Conservation (phyloP, 2,113 vertebrate species). For the Sylvia atricapilla region DNA sequence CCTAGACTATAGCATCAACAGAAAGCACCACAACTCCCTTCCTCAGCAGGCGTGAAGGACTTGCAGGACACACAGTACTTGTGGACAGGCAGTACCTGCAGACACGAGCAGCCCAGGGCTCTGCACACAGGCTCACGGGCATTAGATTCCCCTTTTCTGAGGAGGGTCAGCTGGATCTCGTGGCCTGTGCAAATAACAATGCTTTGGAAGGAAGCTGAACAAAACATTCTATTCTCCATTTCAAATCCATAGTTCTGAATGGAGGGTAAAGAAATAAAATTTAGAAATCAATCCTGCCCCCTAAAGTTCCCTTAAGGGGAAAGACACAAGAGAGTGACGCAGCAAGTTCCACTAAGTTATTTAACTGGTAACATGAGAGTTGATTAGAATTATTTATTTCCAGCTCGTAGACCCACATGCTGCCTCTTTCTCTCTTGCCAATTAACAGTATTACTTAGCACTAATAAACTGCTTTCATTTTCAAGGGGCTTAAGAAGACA, state of each 20-base stretch:
- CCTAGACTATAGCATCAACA: fast-evolving
- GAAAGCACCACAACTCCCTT: background rate
- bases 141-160: background rate
- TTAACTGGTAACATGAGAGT: background rate
- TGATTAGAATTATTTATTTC: background rate
- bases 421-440: background rate
- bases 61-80: background rate
- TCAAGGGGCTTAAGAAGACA: slow-evolving; percentile 42
- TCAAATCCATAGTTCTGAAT: background rate
- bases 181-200: background rate
- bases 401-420: background rate
- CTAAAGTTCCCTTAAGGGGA: background rate
- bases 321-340: background rate
- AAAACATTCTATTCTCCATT: background rate
- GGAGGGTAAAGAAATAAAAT: background rate
- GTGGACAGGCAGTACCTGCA: background rate
- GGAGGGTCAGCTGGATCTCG: background rate
- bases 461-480: slow-evolving; percentile 58
- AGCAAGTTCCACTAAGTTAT: background rate
- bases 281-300: background rate
- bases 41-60: background rate
- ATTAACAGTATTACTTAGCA: slow-evolving; percentile 48
- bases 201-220: background rate
- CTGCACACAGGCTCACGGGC: background rate
- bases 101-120: background rate